Conservation (phyloP, 2,888 invertebrate genomes). For the Coelogynopora nodosa region DNA sequence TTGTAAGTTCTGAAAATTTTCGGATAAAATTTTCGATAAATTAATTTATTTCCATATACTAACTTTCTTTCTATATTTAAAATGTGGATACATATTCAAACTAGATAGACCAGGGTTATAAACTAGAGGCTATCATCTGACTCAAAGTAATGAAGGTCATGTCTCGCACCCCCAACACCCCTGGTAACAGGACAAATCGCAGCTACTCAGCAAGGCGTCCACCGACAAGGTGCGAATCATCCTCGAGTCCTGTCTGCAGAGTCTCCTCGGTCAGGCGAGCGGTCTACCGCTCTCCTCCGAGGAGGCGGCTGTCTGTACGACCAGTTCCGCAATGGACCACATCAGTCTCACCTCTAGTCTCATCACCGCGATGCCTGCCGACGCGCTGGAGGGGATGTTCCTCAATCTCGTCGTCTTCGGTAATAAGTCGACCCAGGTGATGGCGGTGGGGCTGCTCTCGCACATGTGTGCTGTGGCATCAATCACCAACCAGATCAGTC, state of each 20-base stretch:
- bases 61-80: too few species aligned
- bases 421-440: slow-evolving; percentile 74
- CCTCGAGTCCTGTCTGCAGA: not conserved
- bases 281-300: not conserved
- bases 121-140: too few species aligned
- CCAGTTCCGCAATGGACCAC: not conserved
- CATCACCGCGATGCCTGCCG: slow-evolving; percentile 53
- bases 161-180: too few species aligned
- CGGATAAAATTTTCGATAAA: too few species aligned
- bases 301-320: not conserved
- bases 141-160: too few species aligned
- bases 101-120: too few species aligned
- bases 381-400: slow-evolving; percentile 67
- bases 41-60: too few species aligned
- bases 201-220: not conserved
- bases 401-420: slow-evolving; percentile 74
- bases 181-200: not conserved
- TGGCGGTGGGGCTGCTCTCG: slow-evolving; percentile 67
- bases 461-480: slow-evolving; percentile 77
- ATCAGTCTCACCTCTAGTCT: not conserved
- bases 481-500: slow-evolving; percentile 74
- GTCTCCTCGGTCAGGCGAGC: not conserved
- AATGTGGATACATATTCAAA: too few species aligned
- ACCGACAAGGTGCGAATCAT: not conserved
- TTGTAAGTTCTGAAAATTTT: too few species aligned